Base-by-base conservation (phyloP, 1,140 invertebrate species). In the Drosophila ercepeae region DNA sequence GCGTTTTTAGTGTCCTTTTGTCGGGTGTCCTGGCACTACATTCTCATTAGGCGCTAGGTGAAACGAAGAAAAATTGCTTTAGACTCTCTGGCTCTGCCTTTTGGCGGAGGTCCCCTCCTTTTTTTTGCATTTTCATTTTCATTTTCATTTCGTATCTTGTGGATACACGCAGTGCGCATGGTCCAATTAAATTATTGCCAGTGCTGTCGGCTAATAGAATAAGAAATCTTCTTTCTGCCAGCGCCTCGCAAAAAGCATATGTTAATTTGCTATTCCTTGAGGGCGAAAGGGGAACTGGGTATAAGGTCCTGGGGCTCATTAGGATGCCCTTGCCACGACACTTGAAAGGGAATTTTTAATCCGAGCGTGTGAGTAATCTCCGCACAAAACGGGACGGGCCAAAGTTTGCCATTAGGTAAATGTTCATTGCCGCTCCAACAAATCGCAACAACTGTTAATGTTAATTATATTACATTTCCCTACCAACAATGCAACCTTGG, bases 151-250 rank as follows among this genome's bases (percentile, higher is more conserved):
- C 57, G 68, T 71, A 72, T 75, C 51, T 59, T 51, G 53, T 45
- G 42, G 45, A 63, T 52, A 55, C 65, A 76, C 71, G 81, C 76
- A 76, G 57, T 86, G 76, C 82, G 81, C 81, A 74, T 75, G 76
- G 81, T 79, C 79, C 82, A 84, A 84, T 84, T 86, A 81, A 86
- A 81, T 84, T 84, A 84, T 88, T 86, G 72, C 68, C 68, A 65
- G 45, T 32, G 46, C 64, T 63, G 53, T 60, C 71, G 70, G 60
- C 70, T 74, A 74, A 72, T 74, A 81, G 72, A 67, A 81, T 81
- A 52, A 57, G 68, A 77, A 57, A 71, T 63, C 79, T 84, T 79
- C 54, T 74, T 69, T 65, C 55, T 70, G 60, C 32, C 65, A 49
- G 41, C 14, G 58, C 52, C 52, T 36, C 67, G 60, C 76, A 81